These are phyloP conservation scores for Gallinago media DNA, from an alignment of 2,113 vertebrate species.

Conservation along the genomic window DNA sequence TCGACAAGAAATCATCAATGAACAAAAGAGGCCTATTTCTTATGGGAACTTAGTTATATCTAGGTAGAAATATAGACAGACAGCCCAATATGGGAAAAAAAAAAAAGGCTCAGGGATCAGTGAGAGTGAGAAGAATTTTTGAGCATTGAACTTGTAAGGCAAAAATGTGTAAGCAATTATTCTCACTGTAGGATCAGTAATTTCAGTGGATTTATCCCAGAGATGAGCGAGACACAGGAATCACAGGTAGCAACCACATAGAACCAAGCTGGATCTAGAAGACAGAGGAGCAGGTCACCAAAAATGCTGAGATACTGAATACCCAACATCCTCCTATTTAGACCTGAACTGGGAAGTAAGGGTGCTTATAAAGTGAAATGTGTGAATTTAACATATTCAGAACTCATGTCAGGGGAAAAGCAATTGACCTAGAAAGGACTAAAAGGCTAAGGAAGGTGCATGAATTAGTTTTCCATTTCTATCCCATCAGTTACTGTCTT, in stretches of 20 bases:
- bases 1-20: not conserved
- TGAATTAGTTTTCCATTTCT: not conserved
- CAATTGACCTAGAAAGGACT: not conserved
- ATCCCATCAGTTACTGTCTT: not conserved
- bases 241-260: not conserved
- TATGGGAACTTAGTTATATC: not conserved
- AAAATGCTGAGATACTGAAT: not conserved
- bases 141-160: not conserved
- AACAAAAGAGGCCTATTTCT: not conserved
- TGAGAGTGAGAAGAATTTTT: not conserved
- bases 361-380: not conserved
- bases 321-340: not conserved
- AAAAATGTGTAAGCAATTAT: not conserved
- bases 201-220: not conserved
- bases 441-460: not conserved
- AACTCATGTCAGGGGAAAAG: not conserved
- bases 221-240: not conserved
- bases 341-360: rapidly evolving
- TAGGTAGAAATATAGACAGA: not conserved
- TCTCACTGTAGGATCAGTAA: not conserved
- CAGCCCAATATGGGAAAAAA: not conserved
- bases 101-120: not conserved
- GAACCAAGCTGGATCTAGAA: not conserved
- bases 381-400: not conserved
- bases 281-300: not conserved